A percentile compares a stretch with the other conserved stretches of the same genome.
Conservation (phyloP, 2,888 invertebrate species). For the Synergus itoensis region DNA sequence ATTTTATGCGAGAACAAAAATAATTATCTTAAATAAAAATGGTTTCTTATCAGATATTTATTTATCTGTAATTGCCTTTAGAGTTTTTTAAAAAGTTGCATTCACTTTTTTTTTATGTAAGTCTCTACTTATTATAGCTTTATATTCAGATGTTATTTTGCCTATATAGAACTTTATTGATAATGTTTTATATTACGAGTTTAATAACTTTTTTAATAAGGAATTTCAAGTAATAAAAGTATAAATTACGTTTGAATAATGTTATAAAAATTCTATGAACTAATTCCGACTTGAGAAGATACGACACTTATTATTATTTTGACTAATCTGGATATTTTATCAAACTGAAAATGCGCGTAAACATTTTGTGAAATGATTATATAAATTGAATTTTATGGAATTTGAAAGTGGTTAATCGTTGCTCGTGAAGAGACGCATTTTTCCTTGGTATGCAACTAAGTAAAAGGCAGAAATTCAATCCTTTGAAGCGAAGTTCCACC, state of each 20-base stretch:
- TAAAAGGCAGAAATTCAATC: conserved; percentile 27
- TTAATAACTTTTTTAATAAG: not conserved
- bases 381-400: not conserved
- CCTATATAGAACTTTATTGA: not conserved
- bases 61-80: no score
- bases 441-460: conserved; percentile 31
- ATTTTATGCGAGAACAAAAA: not conserved
- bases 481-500: conserved; percentile 30
- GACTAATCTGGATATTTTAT: not conserved
- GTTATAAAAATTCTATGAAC: not conserved
- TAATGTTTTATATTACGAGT: no score
- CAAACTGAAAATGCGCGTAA: not conserved
- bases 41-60: not conserved
- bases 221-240: not conserved
- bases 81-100: no score
- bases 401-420: not conserved
- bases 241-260: not conserved
- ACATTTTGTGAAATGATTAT: not conserved
- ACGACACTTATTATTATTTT: not conserved
- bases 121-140: not conserved
- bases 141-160: not conserved
- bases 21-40: not conserved
- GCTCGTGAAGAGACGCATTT: not conserved
- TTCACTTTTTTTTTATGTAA: no score
- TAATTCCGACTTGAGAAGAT: not conserved